Evolutionary conservation across 1,140 invertebrate genomes (phyloP).

Genomic region (Camponotus vicinus): DNA sequence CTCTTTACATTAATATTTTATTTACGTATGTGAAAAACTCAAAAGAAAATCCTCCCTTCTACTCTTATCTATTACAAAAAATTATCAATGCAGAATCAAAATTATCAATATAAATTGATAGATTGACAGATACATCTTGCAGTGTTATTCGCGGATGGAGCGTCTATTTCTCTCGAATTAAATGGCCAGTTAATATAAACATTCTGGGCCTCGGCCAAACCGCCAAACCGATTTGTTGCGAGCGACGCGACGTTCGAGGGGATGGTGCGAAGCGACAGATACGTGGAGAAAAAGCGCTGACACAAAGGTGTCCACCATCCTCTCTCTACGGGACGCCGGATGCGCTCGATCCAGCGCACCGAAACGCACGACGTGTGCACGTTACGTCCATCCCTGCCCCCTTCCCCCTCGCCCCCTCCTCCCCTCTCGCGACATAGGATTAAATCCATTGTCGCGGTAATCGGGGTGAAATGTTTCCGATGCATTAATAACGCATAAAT

Average conservation of each 20-base stretch:
- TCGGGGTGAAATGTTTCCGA: conserved; percentile 75
- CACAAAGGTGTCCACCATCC: conserved; percentile 57
- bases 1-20: neutral
- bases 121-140: neutral
- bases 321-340: conserved; percentile 2
- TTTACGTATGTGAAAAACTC: too few relatives aligned
- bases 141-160: conserved; percentile 40
- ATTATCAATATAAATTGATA: too few relatives aligned
- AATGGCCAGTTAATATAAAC: conserved; percentile 72
- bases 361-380: conserved; percentile 67
- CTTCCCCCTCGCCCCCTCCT: too few relatives aligned
- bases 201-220: conserved; percentile 66
- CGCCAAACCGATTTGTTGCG: conserved; percentile 17
- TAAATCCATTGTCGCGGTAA: conserved; percentile 76
- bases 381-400: conserved; percentile 32
- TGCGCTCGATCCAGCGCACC: conserved; percentile 35
- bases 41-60: too few relatives aligned
- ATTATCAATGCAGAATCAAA: too few relatives aligned
- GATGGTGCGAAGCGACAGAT: conserved; percentile 48
- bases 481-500: conserved; percentile 77
- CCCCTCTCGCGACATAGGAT: conserved; percentile 64
- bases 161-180: conserved; percentile 64
- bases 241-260: conserved; percentile 20
- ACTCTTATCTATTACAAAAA: too few relatives aligned
- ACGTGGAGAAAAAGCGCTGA: conserved; percentile 69